Conservation (phyloP, 1,140 invertebrate genomes). For the Probaryconus sp. region DNA sequence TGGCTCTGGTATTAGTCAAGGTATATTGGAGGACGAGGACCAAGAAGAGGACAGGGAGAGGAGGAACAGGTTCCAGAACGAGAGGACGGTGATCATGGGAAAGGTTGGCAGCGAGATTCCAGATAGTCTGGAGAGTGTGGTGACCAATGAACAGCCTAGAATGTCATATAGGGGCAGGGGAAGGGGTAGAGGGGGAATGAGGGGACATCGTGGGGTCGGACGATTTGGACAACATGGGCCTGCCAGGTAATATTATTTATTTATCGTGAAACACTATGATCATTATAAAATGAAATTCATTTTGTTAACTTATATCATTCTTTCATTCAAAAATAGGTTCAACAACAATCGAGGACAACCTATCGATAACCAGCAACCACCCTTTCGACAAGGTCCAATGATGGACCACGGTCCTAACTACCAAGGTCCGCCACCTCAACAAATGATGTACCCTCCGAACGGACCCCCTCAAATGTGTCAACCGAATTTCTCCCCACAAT, state of each 20-base stretch:
- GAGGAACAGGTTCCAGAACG: conserved; percentile 74
- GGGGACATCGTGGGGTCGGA: conserved; percentile 58
- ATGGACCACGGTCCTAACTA: conserved; percentile 66
- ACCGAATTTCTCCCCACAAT: conserved; percentile 6
- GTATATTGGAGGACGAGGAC: conserved; percentile 74
- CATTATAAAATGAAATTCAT: conserved; percentile 1
- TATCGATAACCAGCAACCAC: conserved; percentile 60
- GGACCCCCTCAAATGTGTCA: conserved; percentile 29
- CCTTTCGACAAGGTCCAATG: conserved; percentile 68
- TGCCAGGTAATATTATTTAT: conserved; percentile 61
- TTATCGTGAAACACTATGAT: no score
- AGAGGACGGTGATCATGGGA: conserved; percentile 68
- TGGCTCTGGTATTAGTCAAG: no score
- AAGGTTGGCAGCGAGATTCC: conserved; percentile 74
- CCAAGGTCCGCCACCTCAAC: conserved; percentile 64
- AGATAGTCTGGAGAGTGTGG: conserved; percentile 72
- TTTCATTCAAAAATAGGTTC: no score
- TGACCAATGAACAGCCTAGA: conserved; percentile 67
- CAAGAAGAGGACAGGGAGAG: conserved; percentile 71
- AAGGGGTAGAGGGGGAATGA: conserved; percentile 50
- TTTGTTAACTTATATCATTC: not conserved
- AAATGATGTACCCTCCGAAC: conserved; percentile 62
- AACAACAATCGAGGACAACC: conserved; percentile 23
- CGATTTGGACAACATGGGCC: conserved; percentile 60
- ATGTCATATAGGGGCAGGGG: conserved; percentile 40